Evolutionary conservation across 1,140 invertebrate genomes (phyloP).

Genomic region (Dolichoris vasculosae): DNA sequence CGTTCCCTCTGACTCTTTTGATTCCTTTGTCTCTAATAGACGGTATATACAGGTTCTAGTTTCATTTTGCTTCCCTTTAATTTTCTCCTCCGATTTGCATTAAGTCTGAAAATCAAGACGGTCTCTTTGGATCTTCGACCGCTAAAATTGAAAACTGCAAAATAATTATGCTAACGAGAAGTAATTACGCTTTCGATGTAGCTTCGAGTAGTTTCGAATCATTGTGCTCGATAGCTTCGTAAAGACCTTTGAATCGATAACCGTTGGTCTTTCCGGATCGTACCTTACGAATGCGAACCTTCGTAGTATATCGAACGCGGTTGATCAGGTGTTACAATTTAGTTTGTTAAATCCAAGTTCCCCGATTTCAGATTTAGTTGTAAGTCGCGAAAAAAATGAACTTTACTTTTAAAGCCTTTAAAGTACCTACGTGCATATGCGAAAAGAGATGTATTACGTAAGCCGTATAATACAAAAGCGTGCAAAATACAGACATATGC

Average conservation of each 20-base stretch:
- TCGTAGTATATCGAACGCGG: no score
- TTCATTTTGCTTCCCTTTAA: constrained; percentile 3
- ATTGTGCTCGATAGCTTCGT: background rate
- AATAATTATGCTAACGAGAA: no score
- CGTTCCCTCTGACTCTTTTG: background rate
- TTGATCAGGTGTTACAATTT: background rate
- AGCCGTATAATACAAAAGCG: constrained; percentile 41
- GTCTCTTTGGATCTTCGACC: no score
- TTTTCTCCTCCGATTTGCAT: background rate
- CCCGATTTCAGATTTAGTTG: background rate
- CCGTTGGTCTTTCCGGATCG: no score
- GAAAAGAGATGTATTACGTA: constrained; percentile 12
- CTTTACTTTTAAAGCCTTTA: background rate
- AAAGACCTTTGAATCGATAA: no score
- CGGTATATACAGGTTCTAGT: background rate
- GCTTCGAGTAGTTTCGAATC: no score
- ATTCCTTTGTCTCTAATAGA: constrained; percentile 19
- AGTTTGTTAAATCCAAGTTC: background rate
- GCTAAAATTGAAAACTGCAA: no score
- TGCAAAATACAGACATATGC: constrained; percentile 65
- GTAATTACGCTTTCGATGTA: no score
- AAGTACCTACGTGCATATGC: background rate
- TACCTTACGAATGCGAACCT: no score
- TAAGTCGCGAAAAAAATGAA: no score
- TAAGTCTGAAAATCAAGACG: no score